Evolutionary conservation across 2,888 invertebrate genomes (phyloP), one percentile per base, ranked within the genome.

Genomic region (Drosophila nigricruria): DNA sequence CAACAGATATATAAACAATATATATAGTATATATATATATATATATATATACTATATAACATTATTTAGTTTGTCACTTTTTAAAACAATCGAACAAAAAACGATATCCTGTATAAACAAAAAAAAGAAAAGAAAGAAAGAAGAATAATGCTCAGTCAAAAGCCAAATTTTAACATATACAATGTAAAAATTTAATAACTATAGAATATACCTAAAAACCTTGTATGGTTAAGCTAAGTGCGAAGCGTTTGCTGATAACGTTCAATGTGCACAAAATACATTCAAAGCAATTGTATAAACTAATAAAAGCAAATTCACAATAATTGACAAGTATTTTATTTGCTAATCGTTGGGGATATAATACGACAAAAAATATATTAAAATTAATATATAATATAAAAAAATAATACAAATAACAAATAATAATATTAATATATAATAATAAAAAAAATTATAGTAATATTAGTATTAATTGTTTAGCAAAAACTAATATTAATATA

Each of bases 161-260:
- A 74, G 77, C 77, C 77, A 82, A 86, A 89, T 81, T 80, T 79
- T 82, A 76, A 78, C 56, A 70, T 73, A 64, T 73, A 87, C 68
- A 73, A 73, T 89, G 89, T 84, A 84, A 81, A 88, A 85, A 82
- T 67, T 16, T 32, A 81, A 59, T 53, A 73, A 73, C 34, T 53
- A 49, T 43, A 52, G 23, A 53, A 67, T 62, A 53, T 49, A 64
- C 18, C 47, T 36, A 66, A 66, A 68, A 57, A 52, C 54, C 47
- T 73, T 71, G 42, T 71, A 63, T 72, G 27, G 60, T 56, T 57
- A 82, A 62, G 62, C 52, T 56, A 50, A 50, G 72, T 60, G 10
- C 42, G 50, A 50, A 64, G 27, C n/a, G 47, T 49, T 49, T 30
- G 27, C 10, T 27, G n/a, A 10, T 2, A 60, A 65, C 69, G 47